phyloP scores from a whole-genome alignment of 2,113 vertebrate genomes.

The Percopsis transmontana region DNA sequence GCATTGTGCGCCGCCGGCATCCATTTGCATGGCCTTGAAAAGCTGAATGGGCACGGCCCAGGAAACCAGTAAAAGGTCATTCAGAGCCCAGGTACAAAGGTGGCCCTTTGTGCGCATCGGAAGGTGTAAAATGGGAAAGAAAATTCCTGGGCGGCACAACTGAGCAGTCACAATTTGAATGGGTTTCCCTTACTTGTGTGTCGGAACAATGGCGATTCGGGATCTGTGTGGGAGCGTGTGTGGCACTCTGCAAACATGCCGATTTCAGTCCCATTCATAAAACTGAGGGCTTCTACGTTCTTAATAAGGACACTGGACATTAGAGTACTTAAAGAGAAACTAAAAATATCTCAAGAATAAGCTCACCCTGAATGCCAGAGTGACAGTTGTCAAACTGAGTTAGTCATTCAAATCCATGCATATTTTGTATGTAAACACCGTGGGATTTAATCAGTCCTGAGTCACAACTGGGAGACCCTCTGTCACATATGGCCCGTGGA shows the following conservation, averaged over 20 bases:
- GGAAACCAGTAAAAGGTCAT: slow-evolving; percentile 77
- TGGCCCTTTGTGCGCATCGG: slow-evolving; percentile 70
- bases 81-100: slow-evolving; percentile 74
- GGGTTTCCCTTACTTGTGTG: slow-evolving; percentile 70
- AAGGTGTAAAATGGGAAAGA: slow-evolving; percentile 77
- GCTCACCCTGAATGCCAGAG: slow-evolving; percentile 23
- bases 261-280: slow-evolving; percentile 34
- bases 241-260: slow-evolving; percentile 56
- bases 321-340: slow-evolving; percentile 22
- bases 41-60: slow-evolving; percentile 68
- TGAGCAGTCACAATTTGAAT: slow-evolving; percentile 72
- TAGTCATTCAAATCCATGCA: slow-evolving; percentile 2
- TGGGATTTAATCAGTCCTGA: slow-evolving; percentile 40
- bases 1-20: slow-evolving; percentile 36
- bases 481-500: slow-evolving; percentile 63
- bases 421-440: slow-evolving; percentile 67
- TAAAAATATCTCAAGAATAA: slow-evolving; percentile 19
- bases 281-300: slow-evolving; percentile 12
- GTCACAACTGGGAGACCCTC: slow-evolving; percentile 31
- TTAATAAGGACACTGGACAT: slow-evolving; percentile 12
- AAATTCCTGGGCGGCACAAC: slow-evolving; percentile 76
- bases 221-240: slow-evolving; percentile 61
- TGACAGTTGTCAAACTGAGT: slow-evolving; percentile 39
- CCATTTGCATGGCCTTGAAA: slow-evolving; percentile 79
- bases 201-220: slow-evolving; percentile 69